phyloP scores from a whole-genome alignment of 2,797 vertebrate species.

The Sorex maritimensis region DNA sequence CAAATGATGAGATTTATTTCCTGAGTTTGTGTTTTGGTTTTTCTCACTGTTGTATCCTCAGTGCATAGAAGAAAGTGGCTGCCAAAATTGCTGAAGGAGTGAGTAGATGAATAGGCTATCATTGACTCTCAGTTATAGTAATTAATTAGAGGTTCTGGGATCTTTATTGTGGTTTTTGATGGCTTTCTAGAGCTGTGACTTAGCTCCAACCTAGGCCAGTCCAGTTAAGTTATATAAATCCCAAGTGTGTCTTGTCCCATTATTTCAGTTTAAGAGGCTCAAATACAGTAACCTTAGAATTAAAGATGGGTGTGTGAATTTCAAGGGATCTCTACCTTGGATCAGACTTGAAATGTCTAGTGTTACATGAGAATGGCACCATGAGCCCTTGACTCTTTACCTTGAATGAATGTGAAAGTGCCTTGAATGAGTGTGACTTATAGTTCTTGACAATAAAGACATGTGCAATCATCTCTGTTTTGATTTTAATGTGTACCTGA shows the following conservation, averaged over 20 bases:
- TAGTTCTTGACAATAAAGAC: constrained; percentile 44
- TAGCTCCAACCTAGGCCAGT: not conserved
- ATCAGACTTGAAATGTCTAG: constrained; percentile 44
- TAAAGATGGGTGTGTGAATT: not conserved
- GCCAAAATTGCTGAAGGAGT: constrained; percentile 36
- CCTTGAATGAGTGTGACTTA: not conserved
- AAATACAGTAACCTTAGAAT: not conserved
- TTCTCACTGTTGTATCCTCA: not conserved
- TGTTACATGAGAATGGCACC: not conserved
- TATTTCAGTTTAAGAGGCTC: not conserved
- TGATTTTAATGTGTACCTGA: not conserved
- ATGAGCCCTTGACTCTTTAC: constrained; percentile 14
- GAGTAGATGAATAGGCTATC: constrained; percentile 22
- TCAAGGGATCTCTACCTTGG: constrained; percentile 12
- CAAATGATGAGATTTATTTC: not conserved
- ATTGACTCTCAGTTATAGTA: not conserved
- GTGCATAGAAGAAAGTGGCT: constrained; percentile 26
- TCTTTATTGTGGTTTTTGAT: not conserved
- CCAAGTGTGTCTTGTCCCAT: not conserved
- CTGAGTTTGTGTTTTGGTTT: not conserved
- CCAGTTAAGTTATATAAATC: constrained; percentile 9
- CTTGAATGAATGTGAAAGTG: not conserved
- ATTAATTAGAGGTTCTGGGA: constrained; percentile 15
- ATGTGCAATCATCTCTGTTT: not conserved
- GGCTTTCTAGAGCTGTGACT: constrained; percentile 19